Base-by-base conservation (phyloP, 2,888 invertebrate genomes). In the Platycnemis pennipes region DNA sequence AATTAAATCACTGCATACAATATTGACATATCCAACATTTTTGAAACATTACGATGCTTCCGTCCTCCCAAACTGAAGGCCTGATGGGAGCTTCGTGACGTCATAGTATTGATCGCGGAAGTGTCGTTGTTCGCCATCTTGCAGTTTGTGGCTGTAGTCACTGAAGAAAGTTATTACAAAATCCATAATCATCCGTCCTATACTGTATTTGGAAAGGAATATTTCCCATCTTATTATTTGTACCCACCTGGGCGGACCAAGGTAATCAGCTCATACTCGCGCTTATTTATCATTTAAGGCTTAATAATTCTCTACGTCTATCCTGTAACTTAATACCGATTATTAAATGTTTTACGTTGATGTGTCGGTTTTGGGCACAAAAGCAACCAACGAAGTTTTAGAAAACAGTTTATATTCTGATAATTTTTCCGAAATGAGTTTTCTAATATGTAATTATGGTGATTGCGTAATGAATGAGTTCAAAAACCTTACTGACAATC, bases 191-290 rank as follows among this genome's bases (percentile, higher is more conserved):
- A 96, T 96, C 96, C 96, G 96, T 96, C 96, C 96, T 95, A 95
- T 95, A 95, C 95, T 96, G 96, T 95, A 96, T 96, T 96, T 95
- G 96, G 95, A 96, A 96, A 96, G 88, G 96, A 96, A 96, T 96
- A 95, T 96, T 96, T 96, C 96, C 96, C 96, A 97, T 97, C 97
- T 97, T 97, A 97, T 97, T 97, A 97, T 97, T 97, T 97, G 97
- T 97, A 97, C 97, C 97, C 97, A 97, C 97, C 97, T 97, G 98
- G 97, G 98, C 98, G 98, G 97, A 98, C 98, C 98, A 98, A 98
- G 98, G 98, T 98, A 97, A 96, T 94, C 56, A 87, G 42, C 37
- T 19, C 19, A 26, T 63, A 16, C 94, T 45, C 42, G 94, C 94
- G 49, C 89, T 88, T 94, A n/a, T 45, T 31, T 31, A 5, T 89